Evolutionary conservation across 1,140 invertebrate species (phyloP).

Genomic region (Spodoptera litura): DNA sequence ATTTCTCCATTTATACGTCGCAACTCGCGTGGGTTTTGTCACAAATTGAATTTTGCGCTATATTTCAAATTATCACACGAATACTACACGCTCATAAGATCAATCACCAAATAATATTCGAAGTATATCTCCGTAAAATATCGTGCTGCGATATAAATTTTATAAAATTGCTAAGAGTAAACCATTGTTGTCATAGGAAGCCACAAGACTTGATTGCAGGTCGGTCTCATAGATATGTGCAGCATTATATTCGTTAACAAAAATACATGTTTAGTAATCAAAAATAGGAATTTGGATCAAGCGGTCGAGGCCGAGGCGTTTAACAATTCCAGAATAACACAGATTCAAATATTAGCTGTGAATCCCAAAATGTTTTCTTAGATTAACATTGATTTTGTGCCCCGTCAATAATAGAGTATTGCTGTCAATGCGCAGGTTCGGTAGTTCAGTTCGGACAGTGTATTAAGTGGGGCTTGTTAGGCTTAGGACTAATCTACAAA

Average conservation of each 20-base stretch:
- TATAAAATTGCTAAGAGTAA: not conserved
- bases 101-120: too few relatives aligned
- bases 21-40: too few relatives aligned
- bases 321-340: not conserved
- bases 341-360: too few relatives aligned
- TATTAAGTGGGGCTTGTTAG: constrained; percentile 27
- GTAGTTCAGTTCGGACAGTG: not conserved
- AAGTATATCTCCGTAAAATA: not conserved
- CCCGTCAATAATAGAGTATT: not conserved
- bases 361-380: too few relatives aligned
- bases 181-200: not conserved
- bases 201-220: constrained; percentile 13
- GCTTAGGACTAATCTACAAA: constrained; percentile 6
- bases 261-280: constrained; percentile 17
- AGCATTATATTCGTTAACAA: constrained; percentile 27
- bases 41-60: too few relatives aligned
- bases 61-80: too few relatives aligned
- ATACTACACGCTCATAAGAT: too few relatives aligned
- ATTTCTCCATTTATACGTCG: not conserved
- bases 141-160: not conserved
- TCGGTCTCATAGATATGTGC: constrained; percentile 35
- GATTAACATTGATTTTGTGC: not conserved
- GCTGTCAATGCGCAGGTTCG: not conserved
- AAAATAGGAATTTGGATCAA: constrained; percentile 19
- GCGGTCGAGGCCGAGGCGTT: not conserved